A percentile compares a stretch with the other conserved stretches of the same genome.
Evolutionary conservation across 2,888 invertebrate genomes (phyloP).

Genomic region (Aspidiotus rigidus): DNA sequence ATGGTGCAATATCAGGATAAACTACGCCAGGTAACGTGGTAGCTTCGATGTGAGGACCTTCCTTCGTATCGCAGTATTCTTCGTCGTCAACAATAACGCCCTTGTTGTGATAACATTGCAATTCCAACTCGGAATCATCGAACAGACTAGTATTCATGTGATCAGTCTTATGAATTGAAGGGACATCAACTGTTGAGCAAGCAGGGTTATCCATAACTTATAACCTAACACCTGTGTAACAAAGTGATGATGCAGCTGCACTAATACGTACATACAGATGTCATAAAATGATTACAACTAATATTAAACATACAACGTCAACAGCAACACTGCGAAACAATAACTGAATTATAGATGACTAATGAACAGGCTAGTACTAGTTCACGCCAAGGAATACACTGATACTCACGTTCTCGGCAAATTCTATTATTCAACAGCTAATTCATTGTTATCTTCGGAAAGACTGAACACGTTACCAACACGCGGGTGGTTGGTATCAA

Average conservation of each 20-base stretch:
- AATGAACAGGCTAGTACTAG: too few relatives aligned
- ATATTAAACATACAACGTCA: background rate
- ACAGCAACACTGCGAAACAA: background rate
- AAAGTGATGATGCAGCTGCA: background rate
- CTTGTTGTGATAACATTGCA: conserved; percentile 27
- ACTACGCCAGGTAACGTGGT: conserved; percentile 2
- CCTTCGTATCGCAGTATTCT: conserved; percentile 5
- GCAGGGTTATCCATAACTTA: conserved; percentile 28
- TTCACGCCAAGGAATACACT: too few relatives aligned
- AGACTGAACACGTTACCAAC: too few relatives aligned
- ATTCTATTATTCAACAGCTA: too few relatives aligned
- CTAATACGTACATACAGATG: background rate
- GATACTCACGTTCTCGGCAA: too few relatives aligned
- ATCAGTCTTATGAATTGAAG: conserved; percentile 31
- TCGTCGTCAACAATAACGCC: conserved; percentile 28
- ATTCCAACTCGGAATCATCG: conserved; percentile 26
- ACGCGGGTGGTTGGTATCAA: too few relatives aligned
- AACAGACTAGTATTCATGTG: conserved; percentile 27
- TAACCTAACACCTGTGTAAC: background rate
- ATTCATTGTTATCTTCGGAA: too few relatives aligned
- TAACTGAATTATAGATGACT: background rate
- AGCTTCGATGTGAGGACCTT: conserved; percentile 7
- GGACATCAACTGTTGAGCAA: conserved; percentile 28
- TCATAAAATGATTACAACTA: background rate
- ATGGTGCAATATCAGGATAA: conserved; percentile 5